Evolutionary conservation across 2,113 vertebrate genomes (phyloP).

Genomic region (Amia ocellicauda): DNA sequence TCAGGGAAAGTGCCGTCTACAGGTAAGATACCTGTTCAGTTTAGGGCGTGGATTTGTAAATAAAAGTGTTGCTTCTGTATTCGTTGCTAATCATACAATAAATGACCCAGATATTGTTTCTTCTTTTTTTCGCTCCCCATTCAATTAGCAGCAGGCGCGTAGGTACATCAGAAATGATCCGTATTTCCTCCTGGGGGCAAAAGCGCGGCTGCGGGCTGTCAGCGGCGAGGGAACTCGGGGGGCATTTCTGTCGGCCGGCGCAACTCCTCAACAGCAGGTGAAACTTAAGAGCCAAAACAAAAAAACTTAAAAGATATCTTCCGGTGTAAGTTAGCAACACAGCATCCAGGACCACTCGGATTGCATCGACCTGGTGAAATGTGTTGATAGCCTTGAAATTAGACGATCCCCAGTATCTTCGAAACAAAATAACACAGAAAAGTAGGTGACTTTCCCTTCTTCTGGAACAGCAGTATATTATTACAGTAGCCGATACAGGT

Average conservation of each 20-base stretch:
- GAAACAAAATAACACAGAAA: constrained; percentile 21
- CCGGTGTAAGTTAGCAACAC: constrained; percentile 18
- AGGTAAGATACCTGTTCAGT: constrained; percentile 73
- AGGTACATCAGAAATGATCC: too few relatives aligned
- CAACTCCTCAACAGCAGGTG: constrained; percentile 36
- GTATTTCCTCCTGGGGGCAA: too few relatives aligned
- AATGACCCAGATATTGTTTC: constrained; percentile 19
- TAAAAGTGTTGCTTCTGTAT: too few relatives aligned
- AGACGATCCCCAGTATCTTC: too few relatives aligned
- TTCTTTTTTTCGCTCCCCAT: constrained; percentile 54
- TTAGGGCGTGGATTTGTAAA: constrained; percentile 28
- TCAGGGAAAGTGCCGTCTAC: constrained; percentile 51
- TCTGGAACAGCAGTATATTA: neutral
- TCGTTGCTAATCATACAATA: constrained; percentile 25
- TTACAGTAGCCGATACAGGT: constrained; percentile 16
- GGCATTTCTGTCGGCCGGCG: constrained; percentile 38
- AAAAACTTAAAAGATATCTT: constrained; percentile 26
- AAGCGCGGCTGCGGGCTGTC: too few relatives aligned
- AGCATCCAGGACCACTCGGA: neutral
- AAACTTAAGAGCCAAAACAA: constrained; percentile 51
- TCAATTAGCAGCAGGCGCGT: too few relatives aligned
- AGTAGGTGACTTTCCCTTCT: constrained; percentile 35
- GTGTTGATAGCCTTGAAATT: too few relatives aligned
- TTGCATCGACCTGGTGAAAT: too few relatives aligned
- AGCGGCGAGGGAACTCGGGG: too few relatives aligned